Evolutionary conservation across 64 coral and sea anemone genomes (phyloP).

Genomic region (Hydrozoanthus tunicans): DNA sequence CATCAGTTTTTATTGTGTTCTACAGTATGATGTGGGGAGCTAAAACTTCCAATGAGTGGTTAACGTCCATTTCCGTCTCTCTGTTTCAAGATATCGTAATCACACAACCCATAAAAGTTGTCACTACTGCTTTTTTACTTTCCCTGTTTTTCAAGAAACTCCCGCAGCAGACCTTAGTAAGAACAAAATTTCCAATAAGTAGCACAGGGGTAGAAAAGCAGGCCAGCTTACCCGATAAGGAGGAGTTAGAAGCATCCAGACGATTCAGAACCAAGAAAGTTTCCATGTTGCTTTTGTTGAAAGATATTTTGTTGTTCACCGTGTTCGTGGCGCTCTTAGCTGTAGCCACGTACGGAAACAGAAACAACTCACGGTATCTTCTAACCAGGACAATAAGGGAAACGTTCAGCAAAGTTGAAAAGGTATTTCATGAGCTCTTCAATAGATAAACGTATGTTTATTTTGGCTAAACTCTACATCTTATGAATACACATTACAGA

Average conservation of each 20-base stretch:
- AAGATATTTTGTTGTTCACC: constrained; percentile 36
- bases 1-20: constrained; percentile 52
- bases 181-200: background rate
- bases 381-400: constrained; percentile 6
- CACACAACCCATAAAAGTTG: constrained; percentile 54
- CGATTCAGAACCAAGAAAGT: constrained; percentile 32
- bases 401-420: constrained; percentile 35
- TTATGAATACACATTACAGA: too few species aligned
- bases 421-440: background rate
- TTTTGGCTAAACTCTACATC: too few species aligned
- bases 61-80: constrained; percentile 55
- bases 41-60: constrained; percentile 57
- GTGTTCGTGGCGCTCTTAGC: constrained; percentile 40
- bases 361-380: constrained; percentile 31
- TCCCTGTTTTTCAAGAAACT: constrained; percentile 60
- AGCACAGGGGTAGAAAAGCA: background rate
- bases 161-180: background rate
- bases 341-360: constrained; percentile 44
- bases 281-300: constrained; percentile 40
- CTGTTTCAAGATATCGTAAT: constrained; percentile 62
- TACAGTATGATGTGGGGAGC: constrained; percentile 67
- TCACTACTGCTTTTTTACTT: constrained; percentile 52
- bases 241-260: constrained; percentile 46
- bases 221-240: constrained; percentile 19
- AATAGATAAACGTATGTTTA: too few species aligned